Base-by-base conservation (phyloP, 2,888 invertebrate genomes). In the Drosophila maculinotata region DNA sequence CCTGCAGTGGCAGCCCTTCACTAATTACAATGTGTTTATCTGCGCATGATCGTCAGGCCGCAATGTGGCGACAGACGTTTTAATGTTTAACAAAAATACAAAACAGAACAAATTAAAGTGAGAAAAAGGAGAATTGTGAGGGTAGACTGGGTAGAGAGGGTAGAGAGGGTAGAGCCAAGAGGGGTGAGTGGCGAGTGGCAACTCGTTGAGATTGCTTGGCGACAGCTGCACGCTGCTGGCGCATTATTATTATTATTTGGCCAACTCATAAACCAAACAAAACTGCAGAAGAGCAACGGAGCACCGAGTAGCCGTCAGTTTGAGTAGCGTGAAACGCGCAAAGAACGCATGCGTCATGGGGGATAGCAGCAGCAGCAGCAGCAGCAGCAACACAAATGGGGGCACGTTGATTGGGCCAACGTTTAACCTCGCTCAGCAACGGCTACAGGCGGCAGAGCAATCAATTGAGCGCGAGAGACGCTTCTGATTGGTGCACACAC, bases 321-420 rank as follows among this genome's bases (percentile, higher is more conserved):
- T 31, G 49, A 58, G 49, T 49, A 35, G 64, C 41, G 56, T 47
- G 51, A 54, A 58, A 36, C 25, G 52, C 30, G 56, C 30, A 45
- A 41, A 62, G 52, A 60, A 65, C 80, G 87, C 87, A 80, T 80
- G 80, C 80, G 80, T 80, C 87, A 80, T 79, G 77, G 69, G 58
- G 53, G 69, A 47, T 41, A 57, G 35, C 49, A 48, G 36, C 44
- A 26, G 35, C 76, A 65, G 58, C 68, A 71, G 20, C 23, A 48
- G 39, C 23, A 35, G 33, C 26, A 14, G 30, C 76, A 75, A 62
- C 86, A 75, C 23, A 4, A 84, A 67, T 87, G 87, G 85, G 78
- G 87, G 87, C 86, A 82, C 78, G 85, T 81, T 82, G 81, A 82
- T 82, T 82, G 81, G 81, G 73, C 85, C 87, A 79, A 58, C 85